A percentile compares a stretch with the other conserved stretches of the same genome.
Evolutionary conservation across 92 coral and sea anemone species (phyloP).

Genomic region (Isaurus tuberculatus): DNA sequence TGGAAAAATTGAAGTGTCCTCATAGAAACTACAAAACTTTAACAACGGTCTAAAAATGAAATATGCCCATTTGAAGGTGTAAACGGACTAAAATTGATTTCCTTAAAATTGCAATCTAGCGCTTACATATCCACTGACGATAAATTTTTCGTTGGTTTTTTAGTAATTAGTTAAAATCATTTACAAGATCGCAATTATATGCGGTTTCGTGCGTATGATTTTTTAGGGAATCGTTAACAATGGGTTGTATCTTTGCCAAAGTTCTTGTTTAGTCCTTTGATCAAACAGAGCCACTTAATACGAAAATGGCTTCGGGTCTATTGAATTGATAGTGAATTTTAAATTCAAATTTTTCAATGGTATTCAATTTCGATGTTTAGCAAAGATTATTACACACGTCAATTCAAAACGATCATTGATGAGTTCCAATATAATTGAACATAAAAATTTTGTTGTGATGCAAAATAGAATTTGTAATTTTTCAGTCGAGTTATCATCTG

Average conservation of each 20-base stretch:
- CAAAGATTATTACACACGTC: conserved; percentile 41
- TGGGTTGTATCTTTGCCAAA: background rate
- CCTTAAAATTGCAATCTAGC: background rate
- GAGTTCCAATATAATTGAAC: conserved; percentile 18
- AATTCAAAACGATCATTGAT: conserved; percentile 3
- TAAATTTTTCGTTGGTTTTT: background rate
- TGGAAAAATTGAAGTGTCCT: background rate
- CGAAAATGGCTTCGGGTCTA: conserved; percentile 36
- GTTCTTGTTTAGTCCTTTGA: background rate
- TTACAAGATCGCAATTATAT: background rate
- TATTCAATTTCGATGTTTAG: conserved; percentile 43
- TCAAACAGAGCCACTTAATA: conserved; percentile 31
- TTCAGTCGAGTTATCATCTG: conserved; percentile 18
- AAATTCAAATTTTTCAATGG: conserved; percentile 45
- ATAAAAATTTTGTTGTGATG: conserved; percentile 31
- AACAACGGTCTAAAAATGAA: background rate
- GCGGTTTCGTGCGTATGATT: background rate
- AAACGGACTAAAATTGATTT: conserved; percentile 22
- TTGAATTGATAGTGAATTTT: conserved; percentile 34
- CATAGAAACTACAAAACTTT: background rate
- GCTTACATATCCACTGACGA: conserved; percentile 9
- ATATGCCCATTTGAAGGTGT: conserved; percentile 11
- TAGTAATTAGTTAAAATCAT: background rate
- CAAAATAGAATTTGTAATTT: conserved; percentile 23
- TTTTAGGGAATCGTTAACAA: conserved; percentile 12